These are phyloP conservation scores for Crenichthys baileyi DNA, from an alignment of 2,797 vertebrate species.

Conservation along the genomic window DNA sequence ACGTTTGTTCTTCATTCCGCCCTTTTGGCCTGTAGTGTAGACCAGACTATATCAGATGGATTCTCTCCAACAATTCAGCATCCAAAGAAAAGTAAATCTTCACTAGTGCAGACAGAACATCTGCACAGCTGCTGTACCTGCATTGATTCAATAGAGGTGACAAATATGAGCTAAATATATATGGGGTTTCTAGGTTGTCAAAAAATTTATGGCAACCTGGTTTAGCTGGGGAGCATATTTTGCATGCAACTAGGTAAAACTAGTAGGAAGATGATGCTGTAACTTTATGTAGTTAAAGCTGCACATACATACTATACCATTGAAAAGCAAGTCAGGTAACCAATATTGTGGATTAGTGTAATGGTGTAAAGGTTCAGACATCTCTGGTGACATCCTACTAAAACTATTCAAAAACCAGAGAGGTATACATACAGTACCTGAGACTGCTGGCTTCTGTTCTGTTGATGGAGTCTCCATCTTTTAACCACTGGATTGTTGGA, in stretches of 20 bases:
- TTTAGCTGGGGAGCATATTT: not conserved
- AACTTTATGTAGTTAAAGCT: not conserved
- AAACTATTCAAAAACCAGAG: not conserved
- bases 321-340: not conserved
- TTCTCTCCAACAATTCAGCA: not conserved
- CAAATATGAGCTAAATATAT: too few relatives aligned
- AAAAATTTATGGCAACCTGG: not conserved
- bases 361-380: not conserved
- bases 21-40: not conserved
- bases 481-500: slow-evolving; percentile 90
- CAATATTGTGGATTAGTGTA: not conserved
- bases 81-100: not conserved
- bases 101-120: not conserved
- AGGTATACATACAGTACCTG: slow-evolving; percentile 73
- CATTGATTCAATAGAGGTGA: too few relatives aligned
- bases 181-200: not conserved
- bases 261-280: not conserved
- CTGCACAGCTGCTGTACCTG: not conserved
- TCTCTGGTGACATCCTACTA: not conserved
- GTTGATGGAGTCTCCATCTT: slow-evolving; percentile 85
- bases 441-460: slow-evolving; percentile 69
- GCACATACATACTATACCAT: not conserved
- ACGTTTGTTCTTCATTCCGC: not conserved
- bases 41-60: not conserved
- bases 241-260: not conserved